phyloP scores from a whole-genome alignment of 2,113 vertebrate genomes.

The Nothoprocta perdicaria region DNA sequence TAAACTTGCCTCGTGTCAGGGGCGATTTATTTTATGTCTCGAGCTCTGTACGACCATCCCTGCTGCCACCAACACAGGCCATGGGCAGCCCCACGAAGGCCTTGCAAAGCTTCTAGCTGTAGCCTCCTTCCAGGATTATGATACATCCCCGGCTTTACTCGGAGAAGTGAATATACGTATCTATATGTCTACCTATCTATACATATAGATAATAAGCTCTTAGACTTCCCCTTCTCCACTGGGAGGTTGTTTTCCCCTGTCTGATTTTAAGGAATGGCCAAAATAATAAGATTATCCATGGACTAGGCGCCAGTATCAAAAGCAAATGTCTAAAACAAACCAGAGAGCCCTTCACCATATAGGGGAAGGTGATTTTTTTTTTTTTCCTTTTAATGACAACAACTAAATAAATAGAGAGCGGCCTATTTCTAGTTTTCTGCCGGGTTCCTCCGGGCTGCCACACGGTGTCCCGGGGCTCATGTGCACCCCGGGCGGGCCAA shows the following conservation, averaged over 20 bases:
- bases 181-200: too few species aligned
- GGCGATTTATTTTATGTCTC: conserved; percentile 41
- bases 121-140: not conserved
- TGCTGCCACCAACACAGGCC: not conserved
- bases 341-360: not conserved
- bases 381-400: too few species aligned
- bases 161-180: not conserved
- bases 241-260: conserved; percentile 3
- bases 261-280: not conserved
- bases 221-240: not conserved
- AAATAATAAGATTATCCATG: not conserved
- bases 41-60: not conserved
- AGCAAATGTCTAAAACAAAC: not conserved
- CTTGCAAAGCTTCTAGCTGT: not conserved
- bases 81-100: not conserved
- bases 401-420: too few species aligned
- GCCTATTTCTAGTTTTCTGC: not conserved
- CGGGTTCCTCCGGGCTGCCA: conserved; percentile 10
- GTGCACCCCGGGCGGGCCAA: not conserved
- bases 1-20: conserved; percentile 75
- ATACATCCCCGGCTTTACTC: not conserved
- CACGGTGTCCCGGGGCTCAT: conserved; percentile 27
- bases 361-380: not conserved
- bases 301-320: not conserved
- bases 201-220: not conserved